A percentile compares a stretch with the other conserved stretches of the same genome.
phyloP scores from a whole-genome alignment of 2,797 vertebrate genomes.

The Sebastes reedi region DNA sequence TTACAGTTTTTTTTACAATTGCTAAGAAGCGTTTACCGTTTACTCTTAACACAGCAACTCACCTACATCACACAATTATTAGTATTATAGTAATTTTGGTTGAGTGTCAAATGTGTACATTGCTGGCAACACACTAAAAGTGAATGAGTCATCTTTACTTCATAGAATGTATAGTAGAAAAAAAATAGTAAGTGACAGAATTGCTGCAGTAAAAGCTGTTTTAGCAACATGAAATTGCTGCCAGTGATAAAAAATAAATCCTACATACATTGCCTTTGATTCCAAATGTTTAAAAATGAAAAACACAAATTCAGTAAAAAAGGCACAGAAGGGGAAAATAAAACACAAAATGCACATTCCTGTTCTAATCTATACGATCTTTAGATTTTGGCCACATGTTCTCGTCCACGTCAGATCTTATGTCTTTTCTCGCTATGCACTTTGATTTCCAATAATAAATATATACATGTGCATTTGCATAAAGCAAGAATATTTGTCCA shows the following conservation, averaged over 20 bases:
- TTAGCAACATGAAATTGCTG: neutral
- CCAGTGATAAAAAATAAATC: neutral
- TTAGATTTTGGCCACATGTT: neutral
- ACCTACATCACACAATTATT: too few relatives aligned
- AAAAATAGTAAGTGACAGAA: neutral
- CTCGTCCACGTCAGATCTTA: neutral
- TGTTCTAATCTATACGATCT: neutral
- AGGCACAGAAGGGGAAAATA: neutral
- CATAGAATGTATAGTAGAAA: neutral
- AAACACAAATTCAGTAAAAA: neutral
- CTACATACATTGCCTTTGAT: too few relatives aligned
- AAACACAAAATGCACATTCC: neutral
- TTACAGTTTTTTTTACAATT: neutral
- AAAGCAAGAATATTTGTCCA: too few relatives aligned
- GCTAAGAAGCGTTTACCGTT: neutral
- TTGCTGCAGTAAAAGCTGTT: neutral
- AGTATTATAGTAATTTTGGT: too few relatives aligned
- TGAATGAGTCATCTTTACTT: neutral
- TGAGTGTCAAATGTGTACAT: too few relatives aligned
- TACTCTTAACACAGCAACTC: neutral
- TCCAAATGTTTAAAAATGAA: neutral
- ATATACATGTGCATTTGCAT: too few relatives aligned
- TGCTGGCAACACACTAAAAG: neutral
- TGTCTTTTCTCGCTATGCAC: neutral
- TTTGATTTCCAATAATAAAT: too few relatives aligned